phyloP scores from a whole-genome alignment of 2,797 vertebrate species.

The Pseudomugil gertrudae region DNA sequence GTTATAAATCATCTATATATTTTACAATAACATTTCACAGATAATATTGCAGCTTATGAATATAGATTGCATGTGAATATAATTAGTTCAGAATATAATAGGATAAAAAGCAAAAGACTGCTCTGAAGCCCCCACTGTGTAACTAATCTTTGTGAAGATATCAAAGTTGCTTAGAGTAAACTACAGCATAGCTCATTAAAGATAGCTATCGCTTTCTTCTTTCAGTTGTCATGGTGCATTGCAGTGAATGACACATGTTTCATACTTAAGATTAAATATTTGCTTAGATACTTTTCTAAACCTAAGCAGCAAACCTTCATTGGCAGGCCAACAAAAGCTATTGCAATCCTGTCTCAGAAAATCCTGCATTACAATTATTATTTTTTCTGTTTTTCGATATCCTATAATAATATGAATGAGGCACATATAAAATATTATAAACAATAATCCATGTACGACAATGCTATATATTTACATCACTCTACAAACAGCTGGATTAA shows the following conservation, averaged over 20 bases:
- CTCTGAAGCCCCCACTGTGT: not conserved
- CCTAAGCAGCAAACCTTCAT: not conserved
- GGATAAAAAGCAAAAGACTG: not conserved
- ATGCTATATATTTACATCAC: not conserved
- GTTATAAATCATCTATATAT: not conserved
- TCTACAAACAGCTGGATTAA: not conserved
- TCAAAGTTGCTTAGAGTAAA: not conserved
- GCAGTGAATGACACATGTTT: not conserved
- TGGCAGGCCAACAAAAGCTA: not conserved
- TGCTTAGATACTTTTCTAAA: not conserved
- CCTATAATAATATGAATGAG: not conserved
- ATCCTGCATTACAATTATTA: not conserved
- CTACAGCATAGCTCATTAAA: not conserved
- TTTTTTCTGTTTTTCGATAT: not conserved
- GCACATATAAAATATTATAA: not conserved
- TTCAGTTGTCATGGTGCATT: not conserved
- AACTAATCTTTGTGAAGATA: constrained; percentile 15
- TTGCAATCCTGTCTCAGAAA: not conserved
- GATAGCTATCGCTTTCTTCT: not conserved
- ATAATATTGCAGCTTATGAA: too few species aligned
- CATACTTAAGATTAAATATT: constrained; percentile 1
- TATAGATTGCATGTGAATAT: not conserved
- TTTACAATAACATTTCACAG: not conserved
- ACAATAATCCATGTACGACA: not conserved
- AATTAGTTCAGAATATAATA: not conserved